Evolutionary conservation across 2,797 vertebrate genomes (phyloP).

Genomic region (Microtus obscurus): DNA sequence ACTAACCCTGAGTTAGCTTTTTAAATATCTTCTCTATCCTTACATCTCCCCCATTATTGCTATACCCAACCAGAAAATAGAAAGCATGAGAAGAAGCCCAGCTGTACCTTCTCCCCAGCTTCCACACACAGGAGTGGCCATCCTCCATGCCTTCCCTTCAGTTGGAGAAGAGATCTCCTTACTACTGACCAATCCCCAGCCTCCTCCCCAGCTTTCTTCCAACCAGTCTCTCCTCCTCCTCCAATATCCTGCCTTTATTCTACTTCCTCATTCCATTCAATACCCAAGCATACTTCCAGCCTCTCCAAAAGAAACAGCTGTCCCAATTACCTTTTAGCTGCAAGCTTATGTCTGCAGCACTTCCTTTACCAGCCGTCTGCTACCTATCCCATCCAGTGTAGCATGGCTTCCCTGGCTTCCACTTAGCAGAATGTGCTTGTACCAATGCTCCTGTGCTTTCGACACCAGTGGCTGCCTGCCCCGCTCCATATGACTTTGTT

Average conservation of each 20-base stretch:
- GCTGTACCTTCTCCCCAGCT: neutral
- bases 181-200: neutral
- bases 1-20: neutral
- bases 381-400: neutral
- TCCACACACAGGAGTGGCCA: neutral
- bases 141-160: neutral
- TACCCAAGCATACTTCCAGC: neutral
- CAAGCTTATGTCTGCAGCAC: slow-evolving; percentile 8
- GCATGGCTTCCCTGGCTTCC: neutral
- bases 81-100: neutral
- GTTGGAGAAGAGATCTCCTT: neutral
- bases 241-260: neutral
- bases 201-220: neutral
- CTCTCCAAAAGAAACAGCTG: neutral
- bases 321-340: neutral
- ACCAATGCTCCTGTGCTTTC: neutral
- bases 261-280: neutral
- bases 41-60: neutral
- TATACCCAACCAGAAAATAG: neutral
- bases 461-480: neutral
- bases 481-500: neutral
- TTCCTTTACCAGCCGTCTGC: neutral
- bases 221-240: neutral
- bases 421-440: neutral
- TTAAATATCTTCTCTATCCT: slow-evolving; percentile 15